phyloP scores from a whole-genome alignment of 2,888 invertebrate genomes.

The Coelopa pilipes region DNA sequence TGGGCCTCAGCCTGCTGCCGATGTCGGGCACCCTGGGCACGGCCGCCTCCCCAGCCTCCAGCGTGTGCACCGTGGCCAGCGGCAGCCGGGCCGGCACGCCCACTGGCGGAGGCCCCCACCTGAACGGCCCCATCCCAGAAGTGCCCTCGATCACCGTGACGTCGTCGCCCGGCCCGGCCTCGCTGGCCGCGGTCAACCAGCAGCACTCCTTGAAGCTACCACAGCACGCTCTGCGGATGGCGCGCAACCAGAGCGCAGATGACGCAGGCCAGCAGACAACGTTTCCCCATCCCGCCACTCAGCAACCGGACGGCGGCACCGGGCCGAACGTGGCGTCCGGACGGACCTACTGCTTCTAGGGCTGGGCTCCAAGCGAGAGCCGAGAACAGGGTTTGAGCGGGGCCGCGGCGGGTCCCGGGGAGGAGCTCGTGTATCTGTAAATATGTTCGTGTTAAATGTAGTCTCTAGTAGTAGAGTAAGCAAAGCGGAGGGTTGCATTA shows the following conservation, averaged over 20 bases:
- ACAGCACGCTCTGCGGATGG: slow-evolving; percentile 36
- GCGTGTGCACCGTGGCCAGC: slow-evolving; percentile 30
- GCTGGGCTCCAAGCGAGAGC: slow-evolving; percentile 52
- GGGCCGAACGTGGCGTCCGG: slow-evolving; percentile 56
- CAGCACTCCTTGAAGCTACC: slow-evolving; percentile 52
- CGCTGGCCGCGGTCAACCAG: slow-evolving; percentile 49
- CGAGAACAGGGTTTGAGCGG: slow-evolving; percentile 45
- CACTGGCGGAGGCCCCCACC: slow-evolving; percentile 43
- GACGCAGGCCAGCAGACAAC: slow-evolving; percentile 8
- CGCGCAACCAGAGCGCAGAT: slow-evolving; percentile 34
- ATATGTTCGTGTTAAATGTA: slow-evolving; percentile 41
- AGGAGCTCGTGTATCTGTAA: slow-evolving; percentile 61
- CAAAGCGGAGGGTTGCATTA: too few species aligned
- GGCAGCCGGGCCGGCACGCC: slow-evolving; percentile 50
- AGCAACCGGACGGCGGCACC: slow-evolving; percentile 42
- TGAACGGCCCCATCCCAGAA: slow-evolving; percentile 50
- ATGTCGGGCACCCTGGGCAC: slow-evolving; percentile 58
- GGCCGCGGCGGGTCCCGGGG: slow-evolving; percentile 41
- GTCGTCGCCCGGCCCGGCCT: slow-evolving; percentile 52
- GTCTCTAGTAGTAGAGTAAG: too few species aligned
- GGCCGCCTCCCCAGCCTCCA: slow-evolving; percentile 37
- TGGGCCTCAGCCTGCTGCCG: slow-evolving; percentile 58
- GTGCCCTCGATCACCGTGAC: slow-evolving; percentile 61
- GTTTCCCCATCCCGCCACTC: neutral
- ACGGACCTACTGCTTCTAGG: slow-evolving; percentile 65